These are phyloP conservation scores for Periophthalmus modestus DNA, from an alignment of 2,113 vertebrate genomes.

Conservation along the genomic window DNA sequence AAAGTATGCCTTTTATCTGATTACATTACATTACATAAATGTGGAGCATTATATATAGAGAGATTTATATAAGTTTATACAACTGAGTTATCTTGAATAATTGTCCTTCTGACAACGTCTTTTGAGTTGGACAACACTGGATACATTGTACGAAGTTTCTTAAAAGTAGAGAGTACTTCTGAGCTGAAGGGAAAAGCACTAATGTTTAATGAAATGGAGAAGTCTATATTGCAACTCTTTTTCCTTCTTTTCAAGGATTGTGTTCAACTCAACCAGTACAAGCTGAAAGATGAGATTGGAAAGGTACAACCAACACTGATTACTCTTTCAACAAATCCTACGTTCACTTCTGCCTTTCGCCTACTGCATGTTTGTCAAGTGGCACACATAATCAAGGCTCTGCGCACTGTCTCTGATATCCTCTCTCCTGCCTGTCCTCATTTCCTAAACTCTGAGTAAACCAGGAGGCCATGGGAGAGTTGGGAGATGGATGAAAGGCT, in stretches of 20 bases:
- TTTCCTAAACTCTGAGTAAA: constrained; percentile 66
- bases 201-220: constrained; percentile 3
- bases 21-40: too few species aligned
- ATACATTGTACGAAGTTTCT: background rate
- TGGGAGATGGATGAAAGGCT: constrained; percentile 64
- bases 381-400: constrained; percentile 46
- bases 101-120: too few species aligned
- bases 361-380: constrained; percentile 52
- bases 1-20: too few species aligned
- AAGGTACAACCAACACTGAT: constrained; percentile 82
- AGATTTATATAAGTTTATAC: too few species aligned
- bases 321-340: constrained; percentile 50
- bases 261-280: constrained; percentile 98
- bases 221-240: background rate
- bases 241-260: constrained; percentile 82
- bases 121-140: background rate
- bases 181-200: background rate
- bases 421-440: constrained; percentile 61
- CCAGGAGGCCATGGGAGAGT: constrained; percentile 61
- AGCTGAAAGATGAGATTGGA: constrained; percentile 96
- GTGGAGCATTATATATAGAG: too few species aligned
- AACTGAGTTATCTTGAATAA: too few species aligned
- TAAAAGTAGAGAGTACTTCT: background rate
- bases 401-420: constrained; percentile 48
- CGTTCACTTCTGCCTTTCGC: constrained; percentile 32